A percentile compares a stretch with the other conserved stretches of the same genome.
These are phyloP conservation scores for Pelvicachromis taeniatus DNA, from an alignment of 2,113 vertebrate species.

Conservation along the genomic window DNA sequence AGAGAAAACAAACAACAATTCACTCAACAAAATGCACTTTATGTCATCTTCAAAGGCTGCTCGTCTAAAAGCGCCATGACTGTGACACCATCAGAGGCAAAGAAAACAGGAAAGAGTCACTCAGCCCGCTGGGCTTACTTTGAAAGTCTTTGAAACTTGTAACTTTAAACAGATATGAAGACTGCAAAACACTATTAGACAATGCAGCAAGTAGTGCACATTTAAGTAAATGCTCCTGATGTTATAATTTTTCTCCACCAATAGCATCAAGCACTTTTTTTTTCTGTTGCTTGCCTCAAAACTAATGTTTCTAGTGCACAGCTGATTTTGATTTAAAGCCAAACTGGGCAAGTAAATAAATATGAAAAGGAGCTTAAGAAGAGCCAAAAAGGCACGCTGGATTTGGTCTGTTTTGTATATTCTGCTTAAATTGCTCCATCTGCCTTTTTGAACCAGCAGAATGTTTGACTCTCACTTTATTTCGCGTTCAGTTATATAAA, in stretches of 20 bases:
- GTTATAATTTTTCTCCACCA: neutral
- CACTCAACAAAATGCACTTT: neutral
- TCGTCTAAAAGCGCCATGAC: neutral
- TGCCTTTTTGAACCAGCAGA: neutral
- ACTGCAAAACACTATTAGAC: neutral
- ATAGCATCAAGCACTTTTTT: neutral
- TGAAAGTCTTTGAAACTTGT: neutral
- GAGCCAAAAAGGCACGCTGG: neutral
- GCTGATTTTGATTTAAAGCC: neutral
- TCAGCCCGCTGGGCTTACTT: neutral
- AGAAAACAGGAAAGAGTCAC: neutral
- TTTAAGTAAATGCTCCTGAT: neutral
- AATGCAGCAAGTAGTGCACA: neutral
- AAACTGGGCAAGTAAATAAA: neutral
- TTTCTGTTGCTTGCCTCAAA: neutral
- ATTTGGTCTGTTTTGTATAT: neutral
- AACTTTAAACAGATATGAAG: neutral
- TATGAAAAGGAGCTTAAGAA: constrained; percentile 6
- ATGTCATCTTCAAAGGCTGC: neutral
- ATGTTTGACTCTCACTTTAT: neutral
- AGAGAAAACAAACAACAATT: neutral
- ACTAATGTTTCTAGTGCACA: neutral
- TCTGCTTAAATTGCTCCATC: neutral
- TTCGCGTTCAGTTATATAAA: neutral
- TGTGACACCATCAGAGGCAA: neutral